Evolutionary conservation across 2,888 invertebrate genomes (phyloP).

Genomic region (Mylabris sibirica): DNA sequence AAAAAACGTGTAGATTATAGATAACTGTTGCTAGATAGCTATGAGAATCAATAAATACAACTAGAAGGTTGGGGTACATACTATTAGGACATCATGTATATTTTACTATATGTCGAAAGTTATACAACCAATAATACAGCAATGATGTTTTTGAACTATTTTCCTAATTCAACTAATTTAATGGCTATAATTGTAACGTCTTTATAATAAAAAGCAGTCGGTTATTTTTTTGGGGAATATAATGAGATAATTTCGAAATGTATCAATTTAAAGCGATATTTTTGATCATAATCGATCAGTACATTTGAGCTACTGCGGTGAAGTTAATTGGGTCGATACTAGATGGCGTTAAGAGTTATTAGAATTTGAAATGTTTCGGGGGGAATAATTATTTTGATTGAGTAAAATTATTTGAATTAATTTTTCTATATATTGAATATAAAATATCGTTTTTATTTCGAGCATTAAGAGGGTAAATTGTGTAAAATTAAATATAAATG

Average conservation of each 20-base stretch:
- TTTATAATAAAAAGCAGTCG: no score
- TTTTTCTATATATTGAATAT: no score
- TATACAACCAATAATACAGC: background rate
- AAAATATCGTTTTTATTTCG: no score
- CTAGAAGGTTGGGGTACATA: conserved; percentile 8
- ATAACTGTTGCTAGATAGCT: no score
- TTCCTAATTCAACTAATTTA: no score
- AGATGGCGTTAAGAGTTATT: background rate
- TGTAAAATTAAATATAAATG: background rate
- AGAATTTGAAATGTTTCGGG: background rate
- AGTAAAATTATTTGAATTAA: background rate
- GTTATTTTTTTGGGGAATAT: no score
- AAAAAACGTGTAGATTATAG: no score
- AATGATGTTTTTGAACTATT: background rate
- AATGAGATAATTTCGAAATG: no score
- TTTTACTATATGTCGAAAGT: background rate
- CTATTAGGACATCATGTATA: background rate
- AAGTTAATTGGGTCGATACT: background rate
- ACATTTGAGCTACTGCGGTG: background rate
- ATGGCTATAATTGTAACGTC: no score
- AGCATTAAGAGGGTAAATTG: no score
- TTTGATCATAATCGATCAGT: background rate
- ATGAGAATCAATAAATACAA: no score
- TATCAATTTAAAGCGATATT: no score
- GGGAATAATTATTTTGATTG: background rate